Base-by-base conservation (phyloP, 2,888 invertebrate genomes). In the Thera obeliscata region DNA sequence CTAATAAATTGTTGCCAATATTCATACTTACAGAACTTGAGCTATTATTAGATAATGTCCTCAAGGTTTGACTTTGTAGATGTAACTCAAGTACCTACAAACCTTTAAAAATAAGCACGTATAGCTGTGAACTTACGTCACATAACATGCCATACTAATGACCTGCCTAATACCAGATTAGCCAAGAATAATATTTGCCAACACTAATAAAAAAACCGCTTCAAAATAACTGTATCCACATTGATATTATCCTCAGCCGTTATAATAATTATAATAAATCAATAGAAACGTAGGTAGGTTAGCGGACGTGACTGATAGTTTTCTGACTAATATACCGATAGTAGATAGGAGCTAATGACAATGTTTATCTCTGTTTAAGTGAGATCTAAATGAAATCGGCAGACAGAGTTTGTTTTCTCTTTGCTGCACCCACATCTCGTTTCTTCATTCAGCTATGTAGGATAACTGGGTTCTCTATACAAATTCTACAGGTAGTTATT, bases 271-370 rank as follows among this genome's bases (percentile, higher is more conserved):
- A 59, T 56, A 43, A 60, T 66, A 60, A 64, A 66, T 73, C 70
- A 74, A 64, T 74, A 64, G 61, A 49, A 12, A 49, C 6, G 56
- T 22, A 43, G 41, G 33, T 56, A 50, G 3, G 9, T 8, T 7
- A 50, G 11, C 33, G 4, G 46, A 64, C 64, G 70, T 64, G 66
- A 62, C 59, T 48, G 55, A 62, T 61, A 46, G 38, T 56, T 49
- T 71, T 73, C 72, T 64, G 57, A 70, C 71, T 73, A 70, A 66
- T 61, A 62, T 67, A 64, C 63, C 46, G 41, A 73, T 73, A 64
- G 66, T 54, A 72, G 69, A 76, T 73, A 72, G 68, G 55, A 66
- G 54, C 64, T 61, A 67, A 69, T 70, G 69, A 70, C 61, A 46
- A 7, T 56, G 38, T 61, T 70, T 72, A 68, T 71, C 64, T 66